Percentiles rank a stretch among this genome's conserved stretches.
Evolutionary conservation across 2,113 vertebrate species (phyloP).

Genomic region (Cyprinodon tularosa): DNA sequence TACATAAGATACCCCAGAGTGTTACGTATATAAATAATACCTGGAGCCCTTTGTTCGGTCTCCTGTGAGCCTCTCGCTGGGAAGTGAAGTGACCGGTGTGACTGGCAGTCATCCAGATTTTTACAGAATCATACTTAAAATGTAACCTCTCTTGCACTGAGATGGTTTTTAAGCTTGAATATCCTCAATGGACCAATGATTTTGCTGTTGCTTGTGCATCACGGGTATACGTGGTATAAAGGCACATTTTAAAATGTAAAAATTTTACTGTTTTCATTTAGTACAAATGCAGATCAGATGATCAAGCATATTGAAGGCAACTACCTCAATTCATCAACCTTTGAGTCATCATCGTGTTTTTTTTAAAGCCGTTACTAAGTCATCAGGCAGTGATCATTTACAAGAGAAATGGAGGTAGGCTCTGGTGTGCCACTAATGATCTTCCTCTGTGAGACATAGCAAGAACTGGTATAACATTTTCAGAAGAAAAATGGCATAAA

Average conservation of each 20-base stretch:
- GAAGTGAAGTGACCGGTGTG: too few relatives aligned
- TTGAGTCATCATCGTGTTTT: background rate
- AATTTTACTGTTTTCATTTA: background rate
- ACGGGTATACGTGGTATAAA: too few relatives aligned
- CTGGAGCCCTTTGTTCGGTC: too few relatives aligned
- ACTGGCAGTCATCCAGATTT: too few relatives aligned
- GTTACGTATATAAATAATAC: too few relatives aligned
- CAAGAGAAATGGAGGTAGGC: background rate
- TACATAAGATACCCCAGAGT: too few relatives aligned
- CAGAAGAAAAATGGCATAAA: background rate
- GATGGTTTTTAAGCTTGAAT: too few relatives aligned
- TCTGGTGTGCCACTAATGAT: background rate
- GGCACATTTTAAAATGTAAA: background rate
- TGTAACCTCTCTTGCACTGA: too few relatives aligned
- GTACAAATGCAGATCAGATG: background rate
- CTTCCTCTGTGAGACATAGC: background rate
- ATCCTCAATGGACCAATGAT: too few relatives aligned
- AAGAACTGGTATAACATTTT: background rate
- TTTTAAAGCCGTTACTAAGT: background rate
- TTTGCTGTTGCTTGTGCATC: too few relatives aligned
- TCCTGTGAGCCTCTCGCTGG: too few relatives aligned
- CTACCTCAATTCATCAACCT: background rate
- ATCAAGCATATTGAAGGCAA: background rate
- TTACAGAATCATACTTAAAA: too few relatives aligned
- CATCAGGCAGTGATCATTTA: background rate